A percentile compares a stretch with the other conserved stretches of the same genome.
Evolutionary conservation across 1,140 invertebrate species (phyloP).

Genomic region (Leptinotarsa texana): DNA sequence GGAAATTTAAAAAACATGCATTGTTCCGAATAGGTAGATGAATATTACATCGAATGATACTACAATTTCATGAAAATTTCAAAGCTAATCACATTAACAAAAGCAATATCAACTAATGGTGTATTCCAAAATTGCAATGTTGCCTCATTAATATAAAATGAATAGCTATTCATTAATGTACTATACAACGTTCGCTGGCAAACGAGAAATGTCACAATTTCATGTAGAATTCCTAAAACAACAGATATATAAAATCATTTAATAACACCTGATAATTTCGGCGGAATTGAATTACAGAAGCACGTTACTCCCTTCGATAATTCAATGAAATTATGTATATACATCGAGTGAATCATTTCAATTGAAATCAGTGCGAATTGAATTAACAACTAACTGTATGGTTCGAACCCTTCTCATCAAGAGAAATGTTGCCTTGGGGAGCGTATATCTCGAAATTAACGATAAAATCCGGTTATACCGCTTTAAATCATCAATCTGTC

Average conservation of each 20-base stretch:
- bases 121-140: neutral
- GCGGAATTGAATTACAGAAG: constrained; percentile 13
- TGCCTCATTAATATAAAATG: constrained; percentile 4
- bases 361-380: constrained; percentile 20
- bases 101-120: neutral
- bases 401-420: constrained; percentile 17
- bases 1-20: no score
- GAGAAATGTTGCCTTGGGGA: constrained; percentile 18
- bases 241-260: constrained; percentile 5
- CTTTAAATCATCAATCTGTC: constrained; percentile 16
- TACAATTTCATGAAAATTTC: constrained; percentile 1
- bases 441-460: constrained; percentile 11
- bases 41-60: neutral
- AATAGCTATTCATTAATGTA: constrained; percentile 4
- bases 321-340: constrained; percentile 23
- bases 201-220: constrained; percentile 15
- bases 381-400: constrained; percentile 22
- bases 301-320: constrained; percentile 5
- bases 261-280: constrained; percentile 11
- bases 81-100: constrained; percentile 6
- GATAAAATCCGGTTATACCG: constrained; percentile 10
- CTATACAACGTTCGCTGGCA: neutral
- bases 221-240: neutral
- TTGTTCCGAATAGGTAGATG: no score
- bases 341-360: constrained; percentile 17